Evolutionary conservation across 2,888 invertebrate species (phyloP).

Genomic region (Epirrhoe tristata): DNA sequence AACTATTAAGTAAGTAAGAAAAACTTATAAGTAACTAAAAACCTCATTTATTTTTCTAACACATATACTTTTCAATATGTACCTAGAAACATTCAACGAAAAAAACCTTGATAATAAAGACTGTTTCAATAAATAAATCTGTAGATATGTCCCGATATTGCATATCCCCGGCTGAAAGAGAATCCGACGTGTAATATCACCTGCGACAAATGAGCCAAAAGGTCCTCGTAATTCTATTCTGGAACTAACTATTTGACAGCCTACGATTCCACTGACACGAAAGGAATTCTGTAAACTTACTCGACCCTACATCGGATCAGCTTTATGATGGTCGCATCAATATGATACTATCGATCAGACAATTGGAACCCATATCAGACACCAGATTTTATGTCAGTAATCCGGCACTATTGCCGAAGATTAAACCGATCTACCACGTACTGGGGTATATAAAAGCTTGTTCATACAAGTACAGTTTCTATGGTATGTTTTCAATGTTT

Average conservation of each 20-base stretch:
- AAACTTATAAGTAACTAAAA: too few species aligned
- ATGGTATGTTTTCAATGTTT: conserved; percentile 1
- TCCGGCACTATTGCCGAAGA: conserved; percentile 23
- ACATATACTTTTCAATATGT: too few species aligned
- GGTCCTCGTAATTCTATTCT: conserved; percentile 36
- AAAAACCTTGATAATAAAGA: conserved; percentile 31
- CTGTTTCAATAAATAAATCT: conserved; percentile 47
- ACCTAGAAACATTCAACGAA: conserved; percentile 10
- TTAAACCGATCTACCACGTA: conserved; percentile 33
- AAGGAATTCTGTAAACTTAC: conserved; percentile 56
- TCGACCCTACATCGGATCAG: conserved; percentile 55
- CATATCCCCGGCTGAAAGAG: conserved; percentile 48
- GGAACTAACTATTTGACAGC: conserved; percentile 29
- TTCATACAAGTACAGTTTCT: conserved; percentile 5
- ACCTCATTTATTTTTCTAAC: too few species aligned
- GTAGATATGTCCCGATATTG: conserved; percentile 46
- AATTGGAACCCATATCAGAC: conserved; percentile 35
- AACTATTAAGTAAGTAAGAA: too few species aligned
- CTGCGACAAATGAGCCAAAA: conserved; percentile 58
- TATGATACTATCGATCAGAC: conserved; percentile 39
- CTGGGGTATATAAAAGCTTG: conserved; percentile 9
- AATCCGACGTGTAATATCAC: conserved; percentile 52
- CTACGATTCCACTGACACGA: conserved; percentile 42
- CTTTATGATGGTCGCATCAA: conserved; percentile 48
- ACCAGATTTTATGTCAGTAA: conserved; percentile 37